Conservation (phyloP, 2,797 vertebrate species). For the Enteromius trimaculatus region DNA sequence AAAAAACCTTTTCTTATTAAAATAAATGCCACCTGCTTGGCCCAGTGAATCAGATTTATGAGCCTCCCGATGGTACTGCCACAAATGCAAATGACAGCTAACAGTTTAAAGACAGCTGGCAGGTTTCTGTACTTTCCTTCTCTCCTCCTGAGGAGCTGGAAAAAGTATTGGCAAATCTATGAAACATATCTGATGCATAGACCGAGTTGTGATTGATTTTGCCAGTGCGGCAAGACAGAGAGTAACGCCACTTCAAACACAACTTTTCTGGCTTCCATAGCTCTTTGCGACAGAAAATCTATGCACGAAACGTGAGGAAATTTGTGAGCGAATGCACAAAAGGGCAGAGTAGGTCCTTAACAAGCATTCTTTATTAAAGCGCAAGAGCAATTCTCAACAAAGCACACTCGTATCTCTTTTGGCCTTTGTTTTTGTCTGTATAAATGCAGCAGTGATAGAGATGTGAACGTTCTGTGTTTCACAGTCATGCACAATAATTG, state of each 20-base stretch:
- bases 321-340: conserved; percentile 56
- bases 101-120: conserved; percentile 45
- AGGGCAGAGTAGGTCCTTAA: conserved; percentile 50
- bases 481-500: neutral
- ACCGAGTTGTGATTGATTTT: conserved; percentile 51
- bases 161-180: conserved; percentile 57
- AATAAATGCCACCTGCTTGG: conserved; percentile 18
- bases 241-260: conserved; percentile 55
- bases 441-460: neutral
- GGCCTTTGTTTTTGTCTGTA: conserved; percentile 22
- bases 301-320: conserved; percentile 49
- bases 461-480: neutral
- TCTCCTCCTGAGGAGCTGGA: neutral
- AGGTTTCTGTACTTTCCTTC: conserved; percentile 3
- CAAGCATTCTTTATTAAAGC: conserved; percentile 59
- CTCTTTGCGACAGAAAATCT: conserved; percentile 61
- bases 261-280: conserved; percentile 53
- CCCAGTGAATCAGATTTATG: conserved; percentile 21
- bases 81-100: conserved; percentile 35
- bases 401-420: neutral
- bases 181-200: conserved; percentile 51
- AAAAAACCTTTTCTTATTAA: conserved; percentile 18
- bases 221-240: conserved; percentile 38
- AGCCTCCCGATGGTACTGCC: conserved; percentile 21
- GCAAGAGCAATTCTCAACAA: conserved; percentile 34